phyloP scores from a whole-genome alignment of 2,113 vertebrate species.

The Chitala chitala region DNA sequence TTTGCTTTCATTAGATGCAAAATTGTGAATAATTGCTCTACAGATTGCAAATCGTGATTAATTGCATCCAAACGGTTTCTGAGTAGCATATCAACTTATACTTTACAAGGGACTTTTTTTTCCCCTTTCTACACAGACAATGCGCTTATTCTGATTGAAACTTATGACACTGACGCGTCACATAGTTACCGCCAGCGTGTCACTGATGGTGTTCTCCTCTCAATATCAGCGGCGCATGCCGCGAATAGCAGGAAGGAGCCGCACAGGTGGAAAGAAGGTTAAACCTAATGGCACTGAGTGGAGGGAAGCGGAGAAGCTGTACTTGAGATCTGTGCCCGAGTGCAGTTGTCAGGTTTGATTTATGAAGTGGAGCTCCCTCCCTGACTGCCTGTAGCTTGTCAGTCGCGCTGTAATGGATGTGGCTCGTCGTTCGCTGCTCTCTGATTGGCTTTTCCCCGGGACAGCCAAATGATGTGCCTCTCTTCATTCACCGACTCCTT shows the following conservation, averaged over 20 bases:
- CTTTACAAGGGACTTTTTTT: background rate
- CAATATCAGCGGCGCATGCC: background rate
- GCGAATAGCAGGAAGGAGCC: background rate
- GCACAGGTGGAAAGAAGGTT: constrained; percentile 40
- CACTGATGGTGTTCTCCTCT: background rate
- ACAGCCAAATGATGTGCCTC: constrained; percentile 45
- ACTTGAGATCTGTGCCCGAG: constrained; percentile 75
- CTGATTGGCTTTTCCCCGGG: constrained; percentile 62
- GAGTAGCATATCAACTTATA: constrained; percentile 23
- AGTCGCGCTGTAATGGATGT: constrained; percentile 78
- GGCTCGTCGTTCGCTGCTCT: constrained; percentile 70
- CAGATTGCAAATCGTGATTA: constrained; percentile 40
- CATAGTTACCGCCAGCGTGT: no score
- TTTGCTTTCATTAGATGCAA: constrained; percentile 41
- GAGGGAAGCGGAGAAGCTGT: constrained; percentile 68
- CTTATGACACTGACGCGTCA: no score
- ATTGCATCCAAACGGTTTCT: constrained; percentile 27
- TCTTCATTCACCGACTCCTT: constrained; percentile 53
- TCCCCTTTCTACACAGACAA: background rate
- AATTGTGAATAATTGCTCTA: constrained; percentile 38
- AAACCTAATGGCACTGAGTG: constrained; percentile 53
- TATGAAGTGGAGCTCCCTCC: constrained; percentile 80
- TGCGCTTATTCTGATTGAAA: no score
- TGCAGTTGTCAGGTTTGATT: constrained; percentile 90
- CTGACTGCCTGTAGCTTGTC: constrained; percentile 77